phyloP scores from a whole-genome alignment of 2,113 vertebrate species.

The Arenaria interpres region DNA sequence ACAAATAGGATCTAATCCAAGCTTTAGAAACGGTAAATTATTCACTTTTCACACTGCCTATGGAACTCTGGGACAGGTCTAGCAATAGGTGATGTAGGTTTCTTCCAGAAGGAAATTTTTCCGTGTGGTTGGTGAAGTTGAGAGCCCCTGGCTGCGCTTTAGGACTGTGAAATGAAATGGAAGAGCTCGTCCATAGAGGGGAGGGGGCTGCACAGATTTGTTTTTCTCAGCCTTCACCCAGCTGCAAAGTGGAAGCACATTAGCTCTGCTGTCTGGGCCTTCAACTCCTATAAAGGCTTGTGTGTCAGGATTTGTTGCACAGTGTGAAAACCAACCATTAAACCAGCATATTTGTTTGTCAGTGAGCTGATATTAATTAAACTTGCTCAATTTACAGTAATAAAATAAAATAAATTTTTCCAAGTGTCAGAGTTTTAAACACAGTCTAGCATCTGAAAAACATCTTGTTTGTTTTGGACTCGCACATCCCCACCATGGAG shows the following conservation, averaged over 20 bases:
- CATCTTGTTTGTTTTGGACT: constrained; percentile 52
- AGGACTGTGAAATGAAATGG: neutral
- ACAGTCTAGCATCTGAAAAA: constrained; percentile 48
- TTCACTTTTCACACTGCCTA: neutral
- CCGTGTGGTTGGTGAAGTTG: neutral
- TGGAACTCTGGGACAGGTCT: neutral
- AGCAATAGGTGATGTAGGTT: neutral
- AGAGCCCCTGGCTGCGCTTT: neutral
- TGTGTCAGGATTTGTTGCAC: constrained; percentile 34
- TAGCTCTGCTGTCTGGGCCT: neutral
- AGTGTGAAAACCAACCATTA: constrained; percentile 34
- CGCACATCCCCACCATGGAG: neutral
- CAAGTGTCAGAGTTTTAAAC: constrained; percentile 22
- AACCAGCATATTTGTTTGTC: constrained; percentile 4
- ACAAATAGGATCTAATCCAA: neutral
- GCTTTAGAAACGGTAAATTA: neutral
- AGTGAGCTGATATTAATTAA: constrained; percentile 52
- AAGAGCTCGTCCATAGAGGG: neutral
- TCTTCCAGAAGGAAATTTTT: neutral
- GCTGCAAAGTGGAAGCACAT: neutral
- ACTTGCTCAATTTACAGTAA: constrained; percentile 40
- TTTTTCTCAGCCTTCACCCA: neutral
- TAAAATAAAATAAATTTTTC: constrained; percentile 39
- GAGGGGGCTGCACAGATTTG: neutral
- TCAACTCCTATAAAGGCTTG: neutral